Evolutionary conservation across 2,113 vertebrate species (phyloP).

Genomic region (Phyllostomus discolor): DNA sequence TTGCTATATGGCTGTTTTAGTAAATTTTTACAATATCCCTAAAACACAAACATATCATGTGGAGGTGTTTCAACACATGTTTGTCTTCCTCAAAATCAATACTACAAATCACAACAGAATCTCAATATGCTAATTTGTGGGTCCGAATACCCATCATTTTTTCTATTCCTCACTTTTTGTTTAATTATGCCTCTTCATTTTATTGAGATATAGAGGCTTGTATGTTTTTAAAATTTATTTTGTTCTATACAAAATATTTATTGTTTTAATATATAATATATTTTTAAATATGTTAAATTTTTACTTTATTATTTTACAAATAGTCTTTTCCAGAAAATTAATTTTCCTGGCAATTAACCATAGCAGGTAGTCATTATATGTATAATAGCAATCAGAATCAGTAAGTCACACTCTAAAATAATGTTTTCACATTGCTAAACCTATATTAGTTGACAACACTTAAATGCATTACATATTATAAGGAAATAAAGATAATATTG

Average conservation of each 20-base stretch:
- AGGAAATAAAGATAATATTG: slow-evolving; percentile 45
- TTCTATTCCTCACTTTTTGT: not conserved
- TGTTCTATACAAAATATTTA: not conserved
- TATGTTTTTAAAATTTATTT: not conserved
- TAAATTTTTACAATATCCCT: not conserved
- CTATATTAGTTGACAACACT: slow-evolving; percentile 41
- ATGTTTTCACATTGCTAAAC: not conserved
- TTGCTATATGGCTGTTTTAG: not conserved
- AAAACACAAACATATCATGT: not conserved
- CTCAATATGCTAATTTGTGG: not conserved
- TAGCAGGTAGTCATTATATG: not conserved
- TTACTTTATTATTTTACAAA: not conserved
- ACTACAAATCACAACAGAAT: not conserved
- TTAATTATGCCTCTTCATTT: not conserved
- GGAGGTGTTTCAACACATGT: not conserved
- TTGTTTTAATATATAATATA: not conserved
- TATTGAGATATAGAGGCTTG: not conserved
- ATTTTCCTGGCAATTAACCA: not conserved
- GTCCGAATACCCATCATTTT: not conserved
- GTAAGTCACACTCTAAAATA: slow-evolving; percentile 22
- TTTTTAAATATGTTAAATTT: not conserved
- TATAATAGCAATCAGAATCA: slow-evolving; percentile 25
- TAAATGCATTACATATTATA: slow-evolving; percentile 26
- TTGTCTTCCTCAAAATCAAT: not conserved
- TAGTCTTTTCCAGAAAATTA: not conserved